Percentiles rank a stretch among this genome's conserved stretches.
Evolutionary conservation across 2,888 invertebrate species (phyloP).

Genomic region (Phanerotoma sp.): DNA sequence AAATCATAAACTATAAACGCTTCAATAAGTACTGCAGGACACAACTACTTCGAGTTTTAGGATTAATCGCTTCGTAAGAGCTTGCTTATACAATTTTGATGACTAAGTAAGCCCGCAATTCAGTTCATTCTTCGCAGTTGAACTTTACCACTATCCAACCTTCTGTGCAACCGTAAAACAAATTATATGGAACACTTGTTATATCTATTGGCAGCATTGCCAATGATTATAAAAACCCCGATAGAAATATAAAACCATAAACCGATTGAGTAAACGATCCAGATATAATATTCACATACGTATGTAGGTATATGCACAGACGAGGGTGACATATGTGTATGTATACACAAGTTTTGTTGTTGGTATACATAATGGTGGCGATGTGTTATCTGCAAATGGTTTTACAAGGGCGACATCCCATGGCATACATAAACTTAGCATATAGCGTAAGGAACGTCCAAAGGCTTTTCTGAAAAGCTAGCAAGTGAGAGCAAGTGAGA

Average conservation of each 20-base stretch:
- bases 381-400: conserved; percentile 56
- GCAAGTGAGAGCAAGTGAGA: conserved; percentile 27
- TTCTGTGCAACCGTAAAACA: conserved; percentile 7
- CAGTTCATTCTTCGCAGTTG: conserved; percentile 30
- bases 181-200: conserved; percentile 17
- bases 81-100: conserved; percentile 55
- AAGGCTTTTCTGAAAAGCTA: conserved; percentile 17
- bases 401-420: conserved; percentile 57
- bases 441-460: conserved; percentile 33
- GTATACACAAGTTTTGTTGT: conserved; percentile 6
- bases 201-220: conserved; percentile 51
- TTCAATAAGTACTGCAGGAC: conserved; percentile 49
- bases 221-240: conserved; percentile 57
- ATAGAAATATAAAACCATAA: conserved; percentile 55
- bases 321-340: conserved; percentile 24
- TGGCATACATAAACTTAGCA: conserved; percentile 53
- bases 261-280: conserved; percentile 54
- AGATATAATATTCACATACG: conserved; percentile 47
- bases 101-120: conserved; percentile 40
- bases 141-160: conserved; percentile 8
- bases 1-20: no score
- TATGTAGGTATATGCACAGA: conserved; percentile 12
- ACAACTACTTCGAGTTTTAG: conserved; percentile 47
- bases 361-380: conserved; percentile 41
- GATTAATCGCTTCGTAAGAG: conserved; percentile 56